These are phyloP conservation scores for Merodon equestris DNA, from an alignment of 2,888 invertebrate species.

Conservation along the genomic window DNA sequence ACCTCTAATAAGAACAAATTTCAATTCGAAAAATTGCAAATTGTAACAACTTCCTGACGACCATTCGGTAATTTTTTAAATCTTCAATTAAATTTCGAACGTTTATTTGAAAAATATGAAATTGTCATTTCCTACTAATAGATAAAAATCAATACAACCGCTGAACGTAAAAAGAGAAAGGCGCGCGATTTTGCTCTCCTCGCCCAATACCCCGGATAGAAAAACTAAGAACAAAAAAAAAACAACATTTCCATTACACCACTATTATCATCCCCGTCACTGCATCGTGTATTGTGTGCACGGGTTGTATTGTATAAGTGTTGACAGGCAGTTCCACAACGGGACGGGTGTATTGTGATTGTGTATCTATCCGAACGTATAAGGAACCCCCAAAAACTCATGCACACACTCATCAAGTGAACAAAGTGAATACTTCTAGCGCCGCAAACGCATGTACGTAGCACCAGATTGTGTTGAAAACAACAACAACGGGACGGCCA, in stretches of 20 bases:
- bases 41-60: constrained; percentile 2
- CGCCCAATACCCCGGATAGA: constrained; percentile 29
- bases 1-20: constrained; percentile 1
- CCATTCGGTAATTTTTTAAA: background rate
- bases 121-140: constrained; percentile 51
- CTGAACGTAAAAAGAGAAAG: constrained; percentile 55
- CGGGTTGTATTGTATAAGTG: background rate
- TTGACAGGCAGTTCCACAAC: too few relatives aligned
- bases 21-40: constrained; percentile 9
- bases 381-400: constrained; percentile 53
- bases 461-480: too few relatives aligned
- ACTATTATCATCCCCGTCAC: background rate
- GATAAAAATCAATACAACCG: constrained; percentile 48
- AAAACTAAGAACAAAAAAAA: too few relatives aligned
- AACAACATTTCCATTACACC: constrained; percentile 40
- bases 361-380: constrained; percentile 48
- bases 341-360: constrained; percentile 22
- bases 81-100: constrained; percentile 1
- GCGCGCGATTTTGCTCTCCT: constrained; percentile 52
- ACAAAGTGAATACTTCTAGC: constrained; percentile 47
- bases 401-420: constrained; percentile 32
- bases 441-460: constrained; percentile 50
- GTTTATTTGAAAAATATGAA: background rate
- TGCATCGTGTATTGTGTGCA: constrained; percentile 16
- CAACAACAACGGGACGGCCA: constrained; percentile 22